Evolutionary conservation across 2,888 invertebrate species (phyloP).

Genomic region (Anthrax anthrax): DNA sequence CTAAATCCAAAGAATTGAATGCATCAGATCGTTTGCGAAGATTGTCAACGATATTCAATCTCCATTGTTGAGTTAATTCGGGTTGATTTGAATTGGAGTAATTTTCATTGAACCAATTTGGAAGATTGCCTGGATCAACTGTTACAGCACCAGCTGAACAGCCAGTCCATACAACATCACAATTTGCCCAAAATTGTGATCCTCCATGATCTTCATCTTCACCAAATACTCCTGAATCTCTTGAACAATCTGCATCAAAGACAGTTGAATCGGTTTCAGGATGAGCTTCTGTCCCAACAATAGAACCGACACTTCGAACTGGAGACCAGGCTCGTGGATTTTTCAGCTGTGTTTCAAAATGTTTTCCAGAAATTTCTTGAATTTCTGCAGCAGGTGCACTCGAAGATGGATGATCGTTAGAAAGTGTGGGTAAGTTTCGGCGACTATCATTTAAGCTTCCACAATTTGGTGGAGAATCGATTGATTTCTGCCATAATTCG

Average conservation of each 20-base stretch:
- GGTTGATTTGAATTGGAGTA: constrained; percentile 37
- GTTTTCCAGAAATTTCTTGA: constrained; percentile 46
- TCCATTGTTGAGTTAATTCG: constrained; percentile 60
- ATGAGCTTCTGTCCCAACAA: constrained; percentile 71
- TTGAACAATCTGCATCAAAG: constrained; percentile 54
- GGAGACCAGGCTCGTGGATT: constrained; percentile 80
- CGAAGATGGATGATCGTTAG: constrained; percentile 21
- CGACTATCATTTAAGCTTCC: constrained; percentile 30
- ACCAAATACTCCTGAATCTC: constrained; percentile 63
- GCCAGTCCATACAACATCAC: constrained; percentile 68
- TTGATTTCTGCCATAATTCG: constrained; percentile 33
- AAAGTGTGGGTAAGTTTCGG: constrained; percentile 10
- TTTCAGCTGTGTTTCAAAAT: constrained; percentile 56
- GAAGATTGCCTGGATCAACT: constrained; percentile 55
- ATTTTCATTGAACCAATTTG: constrained; percentile 63
- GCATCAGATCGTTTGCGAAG: constrained; percentile 44
- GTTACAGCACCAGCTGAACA: constrained; percentile 68
- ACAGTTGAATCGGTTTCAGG: constrained; percentile 71
- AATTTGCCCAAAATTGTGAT: constrained; percentile 62
- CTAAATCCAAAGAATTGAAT: constrained; percentile 37
- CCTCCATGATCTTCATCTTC: constrained; percentile 53
- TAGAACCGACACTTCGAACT: constrained; percentile 73
- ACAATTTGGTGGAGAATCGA: constrained; percentile 29
- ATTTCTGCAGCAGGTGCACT: constrained; percentile 31
- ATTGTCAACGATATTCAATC: constrained; percentile 53